Evolutionary conservation across 2,797 vertebrate genomes (phyloP), one percentile per base, ranked within the genome.

Genomic region (Varecia variegata): DNA sequence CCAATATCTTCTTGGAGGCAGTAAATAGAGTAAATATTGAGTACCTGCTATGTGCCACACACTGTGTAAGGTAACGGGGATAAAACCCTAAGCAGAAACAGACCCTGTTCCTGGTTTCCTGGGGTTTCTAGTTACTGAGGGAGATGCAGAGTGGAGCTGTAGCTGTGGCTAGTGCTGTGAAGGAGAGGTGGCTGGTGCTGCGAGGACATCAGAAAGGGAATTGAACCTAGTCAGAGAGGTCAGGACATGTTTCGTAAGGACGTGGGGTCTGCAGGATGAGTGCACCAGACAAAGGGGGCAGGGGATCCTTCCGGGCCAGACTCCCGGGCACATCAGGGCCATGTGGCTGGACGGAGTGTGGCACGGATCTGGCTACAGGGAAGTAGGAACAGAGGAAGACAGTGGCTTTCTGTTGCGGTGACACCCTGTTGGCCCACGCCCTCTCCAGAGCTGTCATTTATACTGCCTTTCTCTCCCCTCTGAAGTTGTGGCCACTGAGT

Each of bases 391-490:
- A 5, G 18, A 58, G 30, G 23, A 47, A 40, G 21, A 40, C 21
- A 38, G 18, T 23, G 23, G 14, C 68, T 87, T 32, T 60, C 25
- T 82, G n/a, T 45, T 58, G 73, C 1, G 11, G 30, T 2, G 11
- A 23, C 27, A 32, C 18, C 38, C 14, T 62, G 79, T n/a, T 4
- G 14, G 58, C 50, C 52, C 74, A 52, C 32, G 4, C 73, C 77
- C 71, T 94, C 71, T 83, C 35, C 47, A 90, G 73, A 73, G 67
- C 15, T 80, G 90, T 88, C 84, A 76, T 94, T 94, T 35, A 56
- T 56, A 15, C 1, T 10, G n/a, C 27, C 54, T 68, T 45, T 35
- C 47, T 74, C 56, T 65, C 54, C 54, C 45, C 45, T 88, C 76
- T 30, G 21, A 89, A 58, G 62, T 1, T 77, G 60, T 79, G 81